Conservation (phyloP, 2,797 vertebrate species). For the Trichosurus vulpecula region DNA sequence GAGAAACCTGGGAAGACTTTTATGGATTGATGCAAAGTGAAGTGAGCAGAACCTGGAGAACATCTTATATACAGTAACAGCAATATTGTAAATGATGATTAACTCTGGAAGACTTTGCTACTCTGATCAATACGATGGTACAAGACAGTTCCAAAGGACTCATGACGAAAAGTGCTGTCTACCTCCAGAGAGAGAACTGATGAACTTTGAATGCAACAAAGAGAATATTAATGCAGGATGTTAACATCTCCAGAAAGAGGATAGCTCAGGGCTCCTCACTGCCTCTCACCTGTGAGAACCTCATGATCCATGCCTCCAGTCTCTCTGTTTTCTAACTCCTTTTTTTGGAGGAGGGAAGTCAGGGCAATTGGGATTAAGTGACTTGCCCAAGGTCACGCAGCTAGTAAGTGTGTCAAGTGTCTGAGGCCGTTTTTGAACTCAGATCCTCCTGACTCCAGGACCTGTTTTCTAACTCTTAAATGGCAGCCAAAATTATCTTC, state of each 20-base stretch:
- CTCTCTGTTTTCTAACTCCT: neutral
- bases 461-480: neutral
- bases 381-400: too few relatives aligned
- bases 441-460: too few relatives aligned
- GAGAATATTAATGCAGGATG: neutral
- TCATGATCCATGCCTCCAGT: neutral
- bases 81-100: neutral
- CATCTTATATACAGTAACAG: neutral
- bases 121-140: neutral
- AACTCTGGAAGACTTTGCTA: neutral
- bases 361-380: too few relatives aligned
- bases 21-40: neutral
- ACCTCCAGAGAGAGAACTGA: neutral
- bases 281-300: neutral
- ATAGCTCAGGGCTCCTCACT: neutral
- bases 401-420: too few relatives aligned
- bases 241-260: slow-evolving; percentile 17
- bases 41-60: neutral
- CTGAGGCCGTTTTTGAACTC: too few relatives aligned
- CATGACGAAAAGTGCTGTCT: neutral
- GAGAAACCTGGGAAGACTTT: neutral
- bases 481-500: neutral
- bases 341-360: too few relatives aligned
- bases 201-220: neutral
- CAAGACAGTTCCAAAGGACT: neutral